Conservation (phyloP, 2,888 invertebrate genomes). For the Drosophila lutescens region DNA sequence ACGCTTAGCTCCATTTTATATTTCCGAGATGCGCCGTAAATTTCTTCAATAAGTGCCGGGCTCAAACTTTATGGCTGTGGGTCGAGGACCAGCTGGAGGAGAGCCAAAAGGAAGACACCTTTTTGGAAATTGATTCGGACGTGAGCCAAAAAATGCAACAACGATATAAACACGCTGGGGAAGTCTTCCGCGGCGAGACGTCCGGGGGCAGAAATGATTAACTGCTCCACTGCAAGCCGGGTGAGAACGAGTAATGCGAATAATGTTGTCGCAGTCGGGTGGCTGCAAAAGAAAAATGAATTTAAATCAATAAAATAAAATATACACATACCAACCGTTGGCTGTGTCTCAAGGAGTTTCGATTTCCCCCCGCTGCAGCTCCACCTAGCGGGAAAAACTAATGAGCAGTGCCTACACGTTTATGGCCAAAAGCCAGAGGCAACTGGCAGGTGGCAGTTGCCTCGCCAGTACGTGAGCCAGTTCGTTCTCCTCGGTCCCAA, state of each 20-base stretch:
- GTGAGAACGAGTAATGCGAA: conserved; percentile 35
- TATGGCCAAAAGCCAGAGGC: conserved; percentile 58
- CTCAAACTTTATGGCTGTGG: conserved; percentile 54
- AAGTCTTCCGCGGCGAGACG: neutral
- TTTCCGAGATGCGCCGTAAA: conserved; percentile 41
- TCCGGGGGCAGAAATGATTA: conserved; percentile 58
- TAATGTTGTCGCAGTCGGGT: conserved; percentile 54
- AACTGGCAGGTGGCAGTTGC: conserved; percentile 41
- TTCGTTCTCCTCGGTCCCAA: conserved; percentile 40
- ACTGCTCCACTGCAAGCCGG: conserved; percentile 52
- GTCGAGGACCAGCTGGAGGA: conserved; percentile 10
- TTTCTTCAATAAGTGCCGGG: conserved; percentile 45
- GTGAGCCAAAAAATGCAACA: conserved; percentile 51
- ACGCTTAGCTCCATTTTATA: conserved; percentile 10
- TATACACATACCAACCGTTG: conserved; percentile 16
- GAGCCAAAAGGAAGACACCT: conserved; percentile 49
- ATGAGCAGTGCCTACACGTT: conserved; percentile 71
- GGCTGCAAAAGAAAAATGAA: conserved; percentile 55
- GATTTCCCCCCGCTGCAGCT: neutral
- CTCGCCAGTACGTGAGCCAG: conserved; percentile 60
- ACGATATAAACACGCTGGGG: conserved; percentile 22
- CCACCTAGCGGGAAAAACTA: conserved; percentile 58
- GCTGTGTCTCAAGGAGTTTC: conserved; percentile 35
- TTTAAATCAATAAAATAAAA: conserved; percentile 66
- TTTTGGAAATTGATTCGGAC: conserved; percentile 52